Percentiles rank a stretch among this genome's conserved stretches.
These are phyloP conservation scores for Mungos mungo DNA, from an alignment of 2,113 vertebrate species.

Conservation along the genomic window DNA sequence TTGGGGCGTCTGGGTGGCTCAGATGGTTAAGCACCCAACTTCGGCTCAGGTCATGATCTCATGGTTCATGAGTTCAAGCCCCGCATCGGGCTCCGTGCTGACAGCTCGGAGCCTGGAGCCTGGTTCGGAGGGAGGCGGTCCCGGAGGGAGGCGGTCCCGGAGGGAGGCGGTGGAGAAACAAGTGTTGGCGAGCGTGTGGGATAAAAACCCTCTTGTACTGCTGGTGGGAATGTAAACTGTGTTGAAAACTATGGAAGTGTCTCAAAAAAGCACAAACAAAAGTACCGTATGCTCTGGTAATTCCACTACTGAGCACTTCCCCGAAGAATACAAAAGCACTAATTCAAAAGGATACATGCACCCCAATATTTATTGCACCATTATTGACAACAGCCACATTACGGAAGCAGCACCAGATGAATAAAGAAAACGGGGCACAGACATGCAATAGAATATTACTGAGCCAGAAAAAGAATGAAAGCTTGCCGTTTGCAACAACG, in stretches of 20 bases:
- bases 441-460: not conserved
- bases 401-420: not conserved
- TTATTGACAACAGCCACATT: not conserved
- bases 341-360: not conserved
- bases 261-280: not conserved
- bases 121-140: too few relatives aligned
- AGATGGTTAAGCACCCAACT: too few relatives aligned
- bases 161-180: too few relatives aligned
- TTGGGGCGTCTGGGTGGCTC: too few relatives aligned
- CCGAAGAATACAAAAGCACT: not conserved
- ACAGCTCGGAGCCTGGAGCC: too few relatives aligned
- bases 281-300: not conserved
- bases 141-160: too few relatives aligned
- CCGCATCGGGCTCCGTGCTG: too few relatives aligned
- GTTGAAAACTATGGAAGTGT: accelerated
- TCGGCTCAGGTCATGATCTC: too few relatives aligned
- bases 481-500: not conserved
- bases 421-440: not conserved
- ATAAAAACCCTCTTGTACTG: not conserved
- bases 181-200: not conserved
- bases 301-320: not conserved
- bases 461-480: not conserved
- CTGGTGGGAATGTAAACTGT: not conserved
- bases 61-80: too few relatives aligned
- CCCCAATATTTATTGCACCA: not conserved